Percentiles rank a stretch among this genome's conserved stretches.
These are phyloP conservation scores for Channa argus DNA, from an alignment of 2,113 vertebrate genomes.

Conservation along the genomic window DNA sequence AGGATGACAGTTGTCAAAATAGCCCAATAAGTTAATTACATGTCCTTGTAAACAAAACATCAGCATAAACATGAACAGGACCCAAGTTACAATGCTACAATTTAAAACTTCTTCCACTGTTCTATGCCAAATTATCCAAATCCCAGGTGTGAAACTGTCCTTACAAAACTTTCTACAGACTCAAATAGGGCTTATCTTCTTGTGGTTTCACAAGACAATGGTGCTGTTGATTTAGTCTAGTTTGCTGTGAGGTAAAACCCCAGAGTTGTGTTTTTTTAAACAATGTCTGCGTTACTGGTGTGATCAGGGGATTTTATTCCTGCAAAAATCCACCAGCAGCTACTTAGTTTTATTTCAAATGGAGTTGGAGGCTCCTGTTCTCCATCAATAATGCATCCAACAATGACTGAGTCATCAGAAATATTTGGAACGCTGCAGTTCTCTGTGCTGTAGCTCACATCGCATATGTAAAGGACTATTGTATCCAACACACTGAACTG, in stretches of 20 bases:
- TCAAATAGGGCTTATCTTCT: neutral
- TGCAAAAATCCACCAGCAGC: neutral
- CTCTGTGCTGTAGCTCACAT: neutral
- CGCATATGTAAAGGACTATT: neutral
- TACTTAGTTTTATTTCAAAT: neutral
- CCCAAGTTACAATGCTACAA: neutral
- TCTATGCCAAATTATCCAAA: neutral
- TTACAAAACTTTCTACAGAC: neutral
- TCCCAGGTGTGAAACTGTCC: neutral
- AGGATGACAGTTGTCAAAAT: neutral
- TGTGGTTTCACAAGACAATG: no score
- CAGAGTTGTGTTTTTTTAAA: neutral
- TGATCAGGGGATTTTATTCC: neutral
- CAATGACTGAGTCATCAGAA: neutral
- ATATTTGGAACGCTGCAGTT: neutral
- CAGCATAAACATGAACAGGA: neutral
- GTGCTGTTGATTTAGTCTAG: neutral
- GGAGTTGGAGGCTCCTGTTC: neutral
- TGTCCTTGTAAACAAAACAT: neutral
- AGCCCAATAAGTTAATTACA: neutral
- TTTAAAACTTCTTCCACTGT: neutral
- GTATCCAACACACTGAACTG: neutral
- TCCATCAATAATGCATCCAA: neutral
- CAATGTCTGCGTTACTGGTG: neutral
- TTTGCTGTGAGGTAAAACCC: no score